phyloP scores from a whole-genome alignment of 2,888 invertebrate genomes.

The Diaphora mendica region DNA sequence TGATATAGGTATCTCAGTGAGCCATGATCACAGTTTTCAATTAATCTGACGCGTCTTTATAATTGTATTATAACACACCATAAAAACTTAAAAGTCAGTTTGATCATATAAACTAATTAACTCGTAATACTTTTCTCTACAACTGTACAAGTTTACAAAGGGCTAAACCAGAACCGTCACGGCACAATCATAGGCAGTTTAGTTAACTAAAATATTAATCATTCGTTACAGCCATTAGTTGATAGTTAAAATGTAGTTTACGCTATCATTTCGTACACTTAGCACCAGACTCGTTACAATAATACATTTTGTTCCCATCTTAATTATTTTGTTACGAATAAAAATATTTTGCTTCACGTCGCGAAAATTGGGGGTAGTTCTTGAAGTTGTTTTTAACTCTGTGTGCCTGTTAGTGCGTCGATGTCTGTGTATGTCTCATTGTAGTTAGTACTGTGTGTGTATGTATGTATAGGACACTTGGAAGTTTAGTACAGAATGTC shows the following conservation, averaged over 20 bases:
- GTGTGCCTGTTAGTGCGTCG: not conserved
- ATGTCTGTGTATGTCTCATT: not conserved
- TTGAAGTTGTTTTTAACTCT: not conserved
- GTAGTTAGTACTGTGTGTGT: no score
- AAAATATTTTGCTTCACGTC: conserved; percentile 18
- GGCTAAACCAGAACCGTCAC: conserved; percentile 35
- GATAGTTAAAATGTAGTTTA: conserved; percentile 31
- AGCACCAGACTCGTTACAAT: conserved; percentile 11
- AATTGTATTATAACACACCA: no score
- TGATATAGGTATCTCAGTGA: no score
- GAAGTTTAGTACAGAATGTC: no score
- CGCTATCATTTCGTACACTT: conserved; percentile 25
- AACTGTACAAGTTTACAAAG: conserved; percentile 38
- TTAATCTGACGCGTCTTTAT: no score
- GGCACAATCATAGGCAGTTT: conserved; percentile 34
- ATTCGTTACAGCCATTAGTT: conserved; percentile 40
- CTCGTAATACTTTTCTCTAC: conserved; percentile 28
- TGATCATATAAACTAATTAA: not conserved
- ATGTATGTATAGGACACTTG: no score
- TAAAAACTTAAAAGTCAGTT: no score
- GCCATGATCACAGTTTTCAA: no score
- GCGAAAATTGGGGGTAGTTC: conserved; percentile 2
- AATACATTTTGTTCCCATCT: conserved; percentile 18
- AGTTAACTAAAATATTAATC: conserved; percentile 46
- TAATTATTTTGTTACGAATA: conserved; percentile 17